Base-by-base conservation (phyloP, 35 echinoderm and acorn worm genomes). In the Chiridota heheva region DNA sequence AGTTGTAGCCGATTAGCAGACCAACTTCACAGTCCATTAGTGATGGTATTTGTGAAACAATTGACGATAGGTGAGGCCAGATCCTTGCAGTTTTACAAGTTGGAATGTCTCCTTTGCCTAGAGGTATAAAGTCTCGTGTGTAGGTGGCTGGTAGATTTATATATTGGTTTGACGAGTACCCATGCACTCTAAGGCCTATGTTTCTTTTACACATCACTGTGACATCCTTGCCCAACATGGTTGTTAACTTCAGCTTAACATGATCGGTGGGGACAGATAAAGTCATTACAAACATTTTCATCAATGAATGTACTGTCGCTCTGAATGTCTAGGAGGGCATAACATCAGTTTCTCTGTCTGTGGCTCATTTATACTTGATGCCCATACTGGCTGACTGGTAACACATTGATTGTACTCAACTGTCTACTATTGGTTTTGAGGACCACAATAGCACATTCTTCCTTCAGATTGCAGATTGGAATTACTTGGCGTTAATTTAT, bases 261-360 rank as follows among this genome's bases (percentile, higher is more conserved):
- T 35, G 55, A 33, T 80, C 56, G 22, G 62, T 72, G 43, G 48
- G 3, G n/a, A 86, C 42, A 17, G 31, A 60, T 29, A 91, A n/a
- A 63, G 13, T 42, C 61, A 40, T 78, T 46, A 40, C 56, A 68
- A 17, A 78, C 39, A 17, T 72, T 51, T 7, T 71, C 82, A 25
- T 78, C 41, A 44, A 91, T 86, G 36, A 88, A 88, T 12, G 78
- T 83, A 12, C 74, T 87, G 72, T 93, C 84, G 43, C 64, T 81
- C 40, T 93, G 90, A 36, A 84, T 87, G 60, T 93, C 90, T 34
- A 93, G 31, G 5, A 93, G 27, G 0, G 77, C 90, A 87, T 93
- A 87, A n/a, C 1, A 79, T 49, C 68, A 87, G 37, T 51, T 58
- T 76, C 28, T 91, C 89, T 43, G 1, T 4, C 26, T 69, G 5